Base-by-base conservation (phyloP, 2,888 invertebrate genomes). In the Argyresthia goedartella region DNA sequence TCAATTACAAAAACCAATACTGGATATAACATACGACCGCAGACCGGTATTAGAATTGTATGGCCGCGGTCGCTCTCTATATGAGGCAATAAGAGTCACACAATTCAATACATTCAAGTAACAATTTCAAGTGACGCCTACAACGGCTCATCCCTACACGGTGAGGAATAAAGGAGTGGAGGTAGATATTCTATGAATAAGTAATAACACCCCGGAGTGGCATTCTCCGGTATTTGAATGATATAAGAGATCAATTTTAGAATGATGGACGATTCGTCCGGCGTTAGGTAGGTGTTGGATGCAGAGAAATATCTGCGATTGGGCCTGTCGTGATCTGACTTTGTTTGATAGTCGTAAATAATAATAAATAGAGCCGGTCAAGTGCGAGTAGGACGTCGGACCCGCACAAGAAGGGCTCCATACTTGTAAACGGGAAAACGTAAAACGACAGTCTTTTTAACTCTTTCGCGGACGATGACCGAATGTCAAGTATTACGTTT, bases 31-130 rank as follows among this genome's bases (percentile, higher is more conserved):
- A 33, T 25, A 36, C 48, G 11, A 15, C 48, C 48, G 34, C 48
- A 36, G 56, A 66, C 64, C 60, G 58, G 62, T 59, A 58, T 65
- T 61, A 65, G 60, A 65, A 65, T 71, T 67, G 64, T 70, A 77
- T 75, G 69, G 65, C 64, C 66, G 41, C 50, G 42, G 50, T 42
- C 25, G 50, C 42, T 41, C 50, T 42, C 49, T 8, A 14, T 36
- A n/a, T 25, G 43, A 69, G 66, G 65, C 67, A 72, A 72, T 73
- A 73, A 67, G 71, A 70, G 68, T 65, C 69, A 73, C 64, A 71
- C 74, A 74, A 80, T 78, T 76, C 71, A 76, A 78, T 80, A 75
- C 76, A 77, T 77, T 75, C 75, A 67, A 68, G 67, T 70, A 70
- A 69, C 73, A 71, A 73, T 74, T 73, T 75, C 68, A 66, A 60